Evolutionary conservation across 2,888 invertebrate genomes (phyloP).

Genomic region (Taenaris catops): DNA sequence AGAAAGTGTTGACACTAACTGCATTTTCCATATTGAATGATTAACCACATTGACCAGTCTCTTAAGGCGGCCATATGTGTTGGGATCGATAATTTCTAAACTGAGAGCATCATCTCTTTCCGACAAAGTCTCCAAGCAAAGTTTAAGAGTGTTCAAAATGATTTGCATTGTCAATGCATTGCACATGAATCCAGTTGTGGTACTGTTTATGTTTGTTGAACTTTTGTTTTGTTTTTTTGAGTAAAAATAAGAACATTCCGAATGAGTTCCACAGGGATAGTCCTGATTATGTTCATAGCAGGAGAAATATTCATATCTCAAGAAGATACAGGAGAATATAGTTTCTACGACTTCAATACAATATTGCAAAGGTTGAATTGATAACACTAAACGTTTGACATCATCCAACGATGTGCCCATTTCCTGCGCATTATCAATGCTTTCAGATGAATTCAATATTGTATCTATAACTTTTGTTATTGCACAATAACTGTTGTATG

Average conservation of each 20-base stretch:
- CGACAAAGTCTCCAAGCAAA: conserved; percentile 66
- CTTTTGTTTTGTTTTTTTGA: conserved; percentile 56
- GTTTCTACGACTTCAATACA: conserved; percentile 85
- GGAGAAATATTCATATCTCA: conserved; percentile 81
- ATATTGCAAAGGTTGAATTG: conserved; percentile 61
- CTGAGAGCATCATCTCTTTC: conserved; percentile 44
- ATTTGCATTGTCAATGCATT: conserved; percentile 80
- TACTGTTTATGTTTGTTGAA: conserved; percentile 38
- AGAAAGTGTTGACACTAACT: conserved; percentile 81
- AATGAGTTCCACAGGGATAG: conserved; percentile 59
- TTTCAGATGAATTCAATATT: conserved; percentile 57
- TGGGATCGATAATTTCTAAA: conserved; percentile 41
- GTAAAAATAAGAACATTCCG: conserved; percentile 72
- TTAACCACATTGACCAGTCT: conserved; percentile 72
- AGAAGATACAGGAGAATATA: conserved; percentile 85
- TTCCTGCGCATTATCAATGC: conserved; percentile 45
- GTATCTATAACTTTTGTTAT: conserved; percentile 71
- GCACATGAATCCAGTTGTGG: conserved; percentile 76
- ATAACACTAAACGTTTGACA: conserved; percentile 64
- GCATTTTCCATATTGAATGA: conserved; percentile 86
- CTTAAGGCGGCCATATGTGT: conserved; percentile 41
- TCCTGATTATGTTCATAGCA: conserved; percentile 72
- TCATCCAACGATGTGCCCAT: conserved; percentile 64
- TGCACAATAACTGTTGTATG: conserved; percentile 73
- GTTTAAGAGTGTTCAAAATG: conserved; percentile 77